A percentile compares a stretch with the other conserved stretches of the same genome.
These are phyloP conservation scores for Percina caprodes DNA, from an alignment of 2,113 vertebrate species.

Conservation along the genomic window DNA sequence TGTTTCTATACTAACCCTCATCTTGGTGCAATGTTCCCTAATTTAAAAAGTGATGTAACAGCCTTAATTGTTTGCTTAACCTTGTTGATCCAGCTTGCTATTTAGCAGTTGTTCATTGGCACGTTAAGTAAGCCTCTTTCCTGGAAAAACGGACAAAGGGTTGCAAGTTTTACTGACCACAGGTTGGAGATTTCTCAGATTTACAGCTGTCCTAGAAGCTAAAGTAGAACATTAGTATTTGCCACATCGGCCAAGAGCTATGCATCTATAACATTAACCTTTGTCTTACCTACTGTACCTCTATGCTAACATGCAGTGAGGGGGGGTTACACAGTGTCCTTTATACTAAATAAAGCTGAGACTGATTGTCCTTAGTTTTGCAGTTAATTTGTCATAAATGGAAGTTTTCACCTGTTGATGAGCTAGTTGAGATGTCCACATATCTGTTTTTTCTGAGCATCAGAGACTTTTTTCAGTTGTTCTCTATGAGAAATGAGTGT, in stretches of 20 bases:
- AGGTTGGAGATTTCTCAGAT: not conserved
- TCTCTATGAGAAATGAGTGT: not conserved
- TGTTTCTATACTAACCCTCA: constrained; percentile 60
- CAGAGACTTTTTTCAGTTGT: not conserved
- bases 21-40: constrained; percentile 50
- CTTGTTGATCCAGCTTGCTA: constrained; percentile 21
- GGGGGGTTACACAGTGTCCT: not conserved
- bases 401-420: not conserved
- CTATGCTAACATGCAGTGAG: not conserved
- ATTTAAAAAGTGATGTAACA: constrained; percentile 57
- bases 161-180: not conserved
- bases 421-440: not conserved
- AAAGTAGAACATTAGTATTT: not conserved
- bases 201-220: constrained; percentile 2
- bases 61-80: constrained; percentile 26
- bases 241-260: not conserved
- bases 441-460: not conserved
- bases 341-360: not conserved
- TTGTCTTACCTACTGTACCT: not conserved
- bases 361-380: not conserved
- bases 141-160: constrained; percentile 25
- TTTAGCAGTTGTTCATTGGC: constrained; percentile 31
- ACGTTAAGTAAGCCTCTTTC: constrained; percentile 47
- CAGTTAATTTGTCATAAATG: too few relatives aligned
- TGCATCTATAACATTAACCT: not conserved